Base-by-base conservation (phyloP, 2,113 vertebrate species). In the Silurus asotus region DNA sequence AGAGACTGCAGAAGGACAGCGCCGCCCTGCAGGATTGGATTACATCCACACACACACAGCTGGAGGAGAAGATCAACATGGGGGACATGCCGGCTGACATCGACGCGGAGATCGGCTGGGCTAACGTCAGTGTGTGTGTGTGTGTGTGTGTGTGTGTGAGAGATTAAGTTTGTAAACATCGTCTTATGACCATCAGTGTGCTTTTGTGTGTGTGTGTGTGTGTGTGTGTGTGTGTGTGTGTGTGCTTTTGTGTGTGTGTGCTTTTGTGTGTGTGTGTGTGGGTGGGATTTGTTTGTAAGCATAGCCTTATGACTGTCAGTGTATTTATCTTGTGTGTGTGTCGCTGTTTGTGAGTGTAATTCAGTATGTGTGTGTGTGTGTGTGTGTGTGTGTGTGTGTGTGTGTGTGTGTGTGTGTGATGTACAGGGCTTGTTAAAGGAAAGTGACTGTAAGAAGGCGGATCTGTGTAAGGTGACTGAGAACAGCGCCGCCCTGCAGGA, bases 31-130 rank as follows among this genome's bases (percentile, higher is more conserved):
- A 95, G 20, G 96, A 97, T 61, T 99, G 98, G 97, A 95, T 99
- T 59, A 92, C 89, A 25, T 84, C 90, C 51, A 96, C 93, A 0
- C 96, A 98, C 89, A 89, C 94, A 4, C 94, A 96, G 59, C 90
- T 99, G 0, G 96, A 97, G 69, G 95, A 95, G 90, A 98, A 97
- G 89, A 97, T 97, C 53, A 88, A 94, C 83, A 91, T 95, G 0
- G 96, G 94, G 85, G 93, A 95, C 87, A 96, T 96, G 93, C 95
- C 96, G 51, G 94, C 95, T 7, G 96, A 99, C 89, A 93, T 98
- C 2, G 97, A 99, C 79, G 86, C 94, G 13, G 98, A 99, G 92
- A 95, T 99, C 70, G 93, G 94, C 23, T 99, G 97, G 98, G 95
- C 97, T 11, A 98, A 98, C 90, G 98, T 99, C 92, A 96, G 96